Evolutionary conservation across 2,888 invertebrate genomes (phyloP).

Genomic region (Polydrusus tereticollis): DNA sequence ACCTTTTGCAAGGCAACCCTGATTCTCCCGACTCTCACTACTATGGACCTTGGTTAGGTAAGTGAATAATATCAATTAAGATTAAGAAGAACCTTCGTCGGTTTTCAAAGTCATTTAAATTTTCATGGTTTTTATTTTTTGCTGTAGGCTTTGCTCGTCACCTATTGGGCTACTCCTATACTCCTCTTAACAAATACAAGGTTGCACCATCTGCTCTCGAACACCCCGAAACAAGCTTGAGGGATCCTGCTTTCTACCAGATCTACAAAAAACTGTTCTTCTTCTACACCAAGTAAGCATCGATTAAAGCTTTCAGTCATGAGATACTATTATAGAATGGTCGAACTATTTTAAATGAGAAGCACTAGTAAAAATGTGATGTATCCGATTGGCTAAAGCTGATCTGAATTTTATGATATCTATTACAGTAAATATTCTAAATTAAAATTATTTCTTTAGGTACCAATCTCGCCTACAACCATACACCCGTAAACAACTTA

Average conservation of each 20-base stretch:
- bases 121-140: no score
- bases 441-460: conserved; percentile 14
- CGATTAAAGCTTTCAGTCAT: no score
- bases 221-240: conserved; percentile 74
- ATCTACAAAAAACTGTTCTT: conserved; percentile 73
- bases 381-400: no score
- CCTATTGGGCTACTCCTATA: conserved; percentile 69
- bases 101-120: no score
- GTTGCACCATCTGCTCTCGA: conserved; percentile 75
- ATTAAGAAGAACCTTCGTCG: no score
- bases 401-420: no score
- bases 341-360: no score
- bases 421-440: no score
- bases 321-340: no score
- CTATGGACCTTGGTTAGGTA: conserved; percentile 64
- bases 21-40: conserved; percentile 73
- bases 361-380: no score
- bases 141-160: conserved; percentile 70
- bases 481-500: conserved; percentile 73
- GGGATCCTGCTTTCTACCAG: conserved; percentile 80
- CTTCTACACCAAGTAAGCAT: conserved; percentile 21
- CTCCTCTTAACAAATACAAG: conserved; percentile 63
- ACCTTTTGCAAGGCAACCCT: conserved; percentile 75
- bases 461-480: conserved; percentile 50
- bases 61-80: no score